These are phyloP conservation scores for Xiphophorus birchmanni DNA, from an alignment of 2,797 vertebrate species.

Conservation along the genomic window DNA sequence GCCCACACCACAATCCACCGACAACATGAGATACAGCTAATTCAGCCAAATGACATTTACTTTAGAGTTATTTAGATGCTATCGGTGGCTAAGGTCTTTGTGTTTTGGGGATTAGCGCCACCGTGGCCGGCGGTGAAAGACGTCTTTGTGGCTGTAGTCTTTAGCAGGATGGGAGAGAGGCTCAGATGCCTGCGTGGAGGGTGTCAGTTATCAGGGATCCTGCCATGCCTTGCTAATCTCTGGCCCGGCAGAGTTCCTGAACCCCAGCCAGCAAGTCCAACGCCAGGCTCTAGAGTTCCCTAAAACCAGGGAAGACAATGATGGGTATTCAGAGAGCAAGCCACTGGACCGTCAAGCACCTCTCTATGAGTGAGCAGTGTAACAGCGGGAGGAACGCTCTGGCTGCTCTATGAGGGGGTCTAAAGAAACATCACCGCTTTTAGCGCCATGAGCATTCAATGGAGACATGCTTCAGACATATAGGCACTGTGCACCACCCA, in stretches of 20 bases:
- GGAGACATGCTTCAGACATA: conserved; percentile 36
- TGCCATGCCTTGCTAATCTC: conserved; percentile 82
- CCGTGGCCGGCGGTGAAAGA: conserved; percentile 72
- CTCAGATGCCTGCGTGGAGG: conserved; percentile 73
- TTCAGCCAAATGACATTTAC: conserved; percentile 77
- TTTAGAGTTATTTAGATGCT: conserved; percentile 81
- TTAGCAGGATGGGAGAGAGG: conserved; percentile 71
- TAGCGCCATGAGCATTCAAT: conserved; percentile 21
- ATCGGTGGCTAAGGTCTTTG: conserved; percentile 73
- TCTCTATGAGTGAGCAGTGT: conserved; percentile 63
- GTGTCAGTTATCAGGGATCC: conserved; percentile 83
- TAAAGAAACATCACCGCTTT: conserved; percentile 30
- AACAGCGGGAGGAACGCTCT: conserved; percentile 41
- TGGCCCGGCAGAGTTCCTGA: conserved; percentile 79
- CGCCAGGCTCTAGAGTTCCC: conserved; percentile 72
- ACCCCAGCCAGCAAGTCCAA: conserved; percentile 72
- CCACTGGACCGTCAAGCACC: conserved; percentile 67
- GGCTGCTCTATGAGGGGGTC: conserved; percentile 37
- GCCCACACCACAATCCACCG: conserved; percentile 54
- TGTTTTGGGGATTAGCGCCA: conserved; percentile 79
- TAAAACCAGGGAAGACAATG: conserved; percentile 71
- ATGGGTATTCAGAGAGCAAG: conserved; percentile 76
- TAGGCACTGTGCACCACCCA: conserved; percentile 18
- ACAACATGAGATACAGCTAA: conserved; percentile 67
- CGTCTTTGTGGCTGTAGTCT: conserved; percentile 76